Evolutionary conservation across 2,888 invertebrate genomes (phyloP).

Genomic region (Agonopterix subpropinquella): DNA sequence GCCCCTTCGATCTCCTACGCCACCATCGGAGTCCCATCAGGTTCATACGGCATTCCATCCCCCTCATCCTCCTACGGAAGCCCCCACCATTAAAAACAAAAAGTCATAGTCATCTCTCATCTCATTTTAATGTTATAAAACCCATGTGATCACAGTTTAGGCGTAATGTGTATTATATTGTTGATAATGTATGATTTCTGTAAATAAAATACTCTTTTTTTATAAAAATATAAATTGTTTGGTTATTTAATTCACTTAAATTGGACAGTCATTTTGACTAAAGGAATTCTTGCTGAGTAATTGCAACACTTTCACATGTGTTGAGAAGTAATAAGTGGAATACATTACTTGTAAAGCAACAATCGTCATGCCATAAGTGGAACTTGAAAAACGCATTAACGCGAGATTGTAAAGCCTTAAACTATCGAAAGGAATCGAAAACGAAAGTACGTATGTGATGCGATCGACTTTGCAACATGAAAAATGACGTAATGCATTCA

Average conservation of each 20-base stretch:
- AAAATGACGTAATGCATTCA: conserved; percentile 9
- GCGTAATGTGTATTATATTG: conserved; percentile 60
- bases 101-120: conserved; percentile 57
- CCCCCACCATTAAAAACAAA: conserved; percentile 56
- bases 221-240: background rate
- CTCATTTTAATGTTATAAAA: conserved; percentile 53
- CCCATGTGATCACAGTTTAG: conserved; percentile 69
- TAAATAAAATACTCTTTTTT: conserved; percentile 57
- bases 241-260: conserved; percentile 1
- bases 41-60: conserved; percentile 66
- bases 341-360: conserved; percentile 17
- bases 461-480: conserved; percentile 24
- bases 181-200: conserved; percentile 70
- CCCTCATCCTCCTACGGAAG: conserved; percentile 62
- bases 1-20: conserved; percentile 40
- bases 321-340: conserved; percentile 10
- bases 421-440: conserved; percentile 19
- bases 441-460: conserved; percentile 33
- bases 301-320: conserved; percentile 6
- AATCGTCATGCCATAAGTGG: conserved; percentile 31
- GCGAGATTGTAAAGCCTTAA: conserved; percentile 11
- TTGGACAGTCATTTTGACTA: background rate
- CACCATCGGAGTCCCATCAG: conserved; percentile 62
- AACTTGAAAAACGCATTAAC: conserved; percentile 24
- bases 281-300: background rate